Evolutionary conservation across 2,888 invertebrate species (phyloP).

Genomic region (Platerodrilus igneus): DNA sequence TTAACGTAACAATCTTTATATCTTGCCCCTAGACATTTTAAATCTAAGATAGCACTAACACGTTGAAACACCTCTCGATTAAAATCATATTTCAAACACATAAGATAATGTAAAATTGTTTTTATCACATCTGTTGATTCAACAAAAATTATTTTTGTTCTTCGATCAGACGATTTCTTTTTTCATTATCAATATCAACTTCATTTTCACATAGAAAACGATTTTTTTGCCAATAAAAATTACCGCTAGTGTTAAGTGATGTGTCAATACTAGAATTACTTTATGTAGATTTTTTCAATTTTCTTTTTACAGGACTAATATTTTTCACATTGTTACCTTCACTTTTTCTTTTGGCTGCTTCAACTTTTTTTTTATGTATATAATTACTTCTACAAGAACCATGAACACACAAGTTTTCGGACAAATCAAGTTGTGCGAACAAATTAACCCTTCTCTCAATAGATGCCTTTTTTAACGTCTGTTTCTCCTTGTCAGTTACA

Average conservation of each 20-base stretch:
- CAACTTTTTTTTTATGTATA: background rate
- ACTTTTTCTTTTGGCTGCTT: slow-evolving; percentile 1
- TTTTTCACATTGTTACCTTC: background rate
- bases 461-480: background rate
- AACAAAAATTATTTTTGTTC: background rate
- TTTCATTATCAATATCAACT: background rate
- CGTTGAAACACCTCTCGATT: background rate
- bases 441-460: no score
- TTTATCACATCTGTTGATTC: background rate
- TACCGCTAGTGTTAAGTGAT: background rate
- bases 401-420: no score
- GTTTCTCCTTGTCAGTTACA: background rate
- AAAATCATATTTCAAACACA: background rate
- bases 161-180: background rate
- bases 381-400: no score
- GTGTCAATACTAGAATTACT: background rate
- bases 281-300: background rate
- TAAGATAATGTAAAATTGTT: background rate
- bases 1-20: background rate
- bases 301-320: slow-evolving; percentile 4
- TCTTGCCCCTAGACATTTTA: background rate
- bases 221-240: slow-evolving; percentile 1
- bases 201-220: slow-evolving; percentile 1
- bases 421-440: no score
- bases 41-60: background rate